Conservation (phyloP, 1,140 invertebrate genomes). For the Pomacea maculata region DNA sequence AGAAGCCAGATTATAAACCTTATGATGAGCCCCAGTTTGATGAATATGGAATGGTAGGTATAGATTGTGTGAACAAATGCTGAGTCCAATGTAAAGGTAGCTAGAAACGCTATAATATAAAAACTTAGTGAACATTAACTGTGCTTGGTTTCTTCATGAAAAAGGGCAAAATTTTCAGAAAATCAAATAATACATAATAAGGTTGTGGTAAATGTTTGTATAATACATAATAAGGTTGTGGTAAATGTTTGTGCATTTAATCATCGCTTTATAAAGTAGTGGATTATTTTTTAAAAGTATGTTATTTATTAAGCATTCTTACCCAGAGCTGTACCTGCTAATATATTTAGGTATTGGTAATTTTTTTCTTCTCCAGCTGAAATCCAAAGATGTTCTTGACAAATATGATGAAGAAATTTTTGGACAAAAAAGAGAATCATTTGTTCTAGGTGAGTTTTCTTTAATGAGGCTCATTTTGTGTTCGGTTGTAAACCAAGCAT, state of each 20-base stretch:
- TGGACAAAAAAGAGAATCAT: slow-evolving; percentile 76
- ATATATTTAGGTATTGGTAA: too few relatives aligned
- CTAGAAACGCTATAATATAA: neutral
- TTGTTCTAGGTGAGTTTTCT: slow-evolving; percentile 66
- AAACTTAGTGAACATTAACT: too few relatives aligned
- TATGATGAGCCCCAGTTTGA: slow-evolving; percentile 89
- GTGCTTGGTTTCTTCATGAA: neutral
- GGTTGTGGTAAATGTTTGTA: neutral
- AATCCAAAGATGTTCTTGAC: slow-evolving; percentile 75
- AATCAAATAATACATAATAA: neutral
- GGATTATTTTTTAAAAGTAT: neutral
- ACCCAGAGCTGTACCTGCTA: too few relatives aligned
- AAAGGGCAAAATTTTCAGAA: neutral
- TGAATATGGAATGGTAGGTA: slow-evolving; percentile 78
- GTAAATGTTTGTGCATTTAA: neutral
- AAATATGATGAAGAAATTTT: slow-evolving; percentile 98
- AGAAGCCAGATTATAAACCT: slow-evolving; percentile 79
- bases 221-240: neutral
- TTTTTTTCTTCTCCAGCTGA: slow-evolving; percentile 27
- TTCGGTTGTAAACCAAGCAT: neutral
- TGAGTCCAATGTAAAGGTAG: neutral
- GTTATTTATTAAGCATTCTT: neutral
- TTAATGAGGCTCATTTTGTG: neutral
- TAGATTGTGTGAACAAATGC: neutral
- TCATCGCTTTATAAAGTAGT: neutral